Base-by-base conservation (phyloP, 1,140 invertebrate species). In the Frieseomelitta varia region DNA sequence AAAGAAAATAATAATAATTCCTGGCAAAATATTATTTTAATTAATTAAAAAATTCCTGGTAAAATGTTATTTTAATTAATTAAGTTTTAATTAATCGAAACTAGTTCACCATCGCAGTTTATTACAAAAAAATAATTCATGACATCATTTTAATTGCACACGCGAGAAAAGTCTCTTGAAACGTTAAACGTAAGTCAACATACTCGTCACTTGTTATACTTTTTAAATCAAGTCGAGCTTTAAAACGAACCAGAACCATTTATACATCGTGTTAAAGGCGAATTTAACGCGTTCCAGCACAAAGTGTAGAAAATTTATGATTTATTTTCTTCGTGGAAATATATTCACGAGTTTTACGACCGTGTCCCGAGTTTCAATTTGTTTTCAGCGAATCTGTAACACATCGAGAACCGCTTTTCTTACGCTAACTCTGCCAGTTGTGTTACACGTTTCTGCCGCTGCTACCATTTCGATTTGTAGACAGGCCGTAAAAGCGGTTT, bases 271-370 rank as follows among this genome's bases (percentile, higher is more conserved):
- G 39, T 68, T 68, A 30, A 30, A 17, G 14, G 1, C 17, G 15
- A 27, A 39, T 68, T 68, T 39, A 68, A 68, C 67, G 67, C 19
- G 34, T 24, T 11, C 34, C 34, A 24, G 39, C 39, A 39, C 39
- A 47, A 47, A 72, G 8, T 17, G 69, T 72, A 15, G 69, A 47
- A n/a, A 51, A n/a, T 72, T 72, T 51, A 47, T n/a, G 69, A 72
- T 72, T 72, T 47, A 47, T 72, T 51, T 51, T 47, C 39, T 11
- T 10, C 39, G 14, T 4, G 15, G 17, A 47, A 24, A 72, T 30
- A 72, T 72, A 47, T 47, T 15, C 39, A 15, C 21, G 6, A 47
- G 15, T 21, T 68, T 68, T 68, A 68, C 14, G 12, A 4, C 67
- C 21, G 19, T 72, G 69, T 47, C 34, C 6, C 30, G 30, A 4